Evolutionary conservation across 2,888 invertebrate species (phyloP).

Genomic region (Portevinia maculata): DNA sequence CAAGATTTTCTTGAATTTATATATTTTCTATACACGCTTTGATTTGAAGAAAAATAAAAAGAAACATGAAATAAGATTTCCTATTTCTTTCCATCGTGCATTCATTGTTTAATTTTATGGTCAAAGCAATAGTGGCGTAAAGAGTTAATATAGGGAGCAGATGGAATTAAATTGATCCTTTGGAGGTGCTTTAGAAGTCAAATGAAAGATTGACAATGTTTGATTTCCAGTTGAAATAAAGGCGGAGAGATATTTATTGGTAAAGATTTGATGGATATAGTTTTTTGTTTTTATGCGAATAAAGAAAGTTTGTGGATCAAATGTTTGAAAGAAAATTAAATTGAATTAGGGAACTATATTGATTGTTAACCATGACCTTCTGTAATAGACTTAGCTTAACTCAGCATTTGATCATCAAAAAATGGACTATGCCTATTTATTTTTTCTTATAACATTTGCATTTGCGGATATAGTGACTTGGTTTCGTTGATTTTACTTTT

Average conservation of each 20-base stretch:
- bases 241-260: slow-evolving; percentile 5
- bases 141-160: slow-evolving; percentile 30
- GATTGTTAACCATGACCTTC: too few relatives aligned
- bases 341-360: too few relatives aligned
- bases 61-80: slow-evolving; percentile 61
- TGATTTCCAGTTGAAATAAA: slow-evolving; percentile 11
- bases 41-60: slow-evolving; percentile 50
- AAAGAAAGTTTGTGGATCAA: too few relatives aligned
- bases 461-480: too few relatives aligned
- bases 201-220: slow-evolving; percentile 28
- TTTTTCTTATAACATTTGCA: too few relatives aligned
- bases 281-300: too few relatives aligned
- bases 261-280: slow-evolving; percentile 1
- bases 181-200: slow-evolving; percentile 20
- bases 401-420: too few relatives aligned
- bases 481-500: too few relatives aligned
- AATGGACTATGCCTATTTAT: too few relatives aligned
- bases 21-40: slow-evolving; percentile 27
- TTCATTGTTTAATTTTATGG: slow-evolving; percentile 24
- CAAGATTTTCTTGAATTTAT: slow-evolving; percentile 37
- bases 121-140: slow-evolving; percentile 5
- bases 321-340: too few relatives aligned
- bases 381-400: too few relatives aligned
- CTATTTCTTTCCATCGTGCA: slow-evolving; percentile 50
- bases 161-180: slow-evolving; percentile 31